Conservation (phyloP, 2,113 vertebrate genomes). For the Gorsachius goisagi region DNA sequence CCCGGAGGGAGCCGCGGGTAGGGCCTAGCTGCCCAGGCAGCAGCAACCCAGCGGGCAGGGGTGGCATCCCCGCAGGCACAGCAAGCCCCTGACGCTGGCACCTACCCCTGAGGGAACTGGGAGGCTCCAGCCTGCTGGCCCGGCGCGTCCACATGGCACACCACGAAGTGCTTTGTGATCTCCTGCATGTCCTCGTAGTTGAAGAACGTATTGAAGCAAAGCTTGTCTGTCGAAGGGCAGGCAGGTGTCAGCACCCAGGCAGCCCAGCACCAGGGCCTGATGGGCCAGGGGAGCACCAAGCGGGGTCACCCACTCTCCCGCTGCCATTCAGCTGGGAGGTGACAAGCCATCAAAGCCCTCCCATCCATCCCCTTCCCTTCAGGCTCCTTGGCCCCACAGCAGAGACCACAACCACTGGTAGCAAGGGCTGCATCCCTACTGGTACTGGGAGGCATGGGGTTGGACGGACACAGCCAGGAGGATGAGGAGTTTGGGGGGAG, state of each 20-base stretch:
- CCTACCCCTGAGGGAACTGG: slow-evolving; percentile 93
- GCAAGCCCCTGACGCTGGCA: neutral
- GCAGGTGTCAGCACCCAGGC: neutral
- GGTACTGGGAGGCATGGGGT: neutral
- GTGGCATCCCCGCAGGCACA: neutral
- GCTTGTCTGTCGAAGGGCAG: slow-evolving; percentile 84
- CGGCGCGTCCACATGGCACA: slow-evolving; percentile 93
- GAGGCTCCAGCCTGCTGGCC: slow-evolving; percentile 91
- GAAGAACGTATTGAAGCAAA: slow-evolving; percentile 97
- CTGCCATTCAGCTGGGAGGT: neutral
- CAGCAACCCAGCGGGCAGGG: neutral
- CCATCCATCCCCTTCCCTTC: neutral
- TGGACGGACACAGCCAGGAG: neutral
- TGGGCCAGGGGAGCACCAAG: neutral
- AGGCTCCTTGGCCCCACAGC: neutral
- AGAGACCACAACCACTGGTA: neutral
- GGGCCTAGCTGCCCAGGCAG: neutral
- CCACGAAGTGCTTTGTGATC: slow-evolving; percentile 97
- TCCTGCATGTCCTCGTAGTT: slow-evolving; percentile 98
- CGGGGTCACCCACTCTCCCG: neutral
- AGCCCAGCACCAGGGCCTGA: fast-evolving
- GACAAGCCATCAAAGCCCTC: neutral
- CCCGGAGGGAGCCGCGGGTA: neutral
- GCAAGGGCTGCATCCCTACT: neutral
- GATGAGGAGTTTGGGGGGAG: neutral